A percentile compares a stretch with the other conserved stretches of the same genome.
phyloP scores from a whole-genome alignment of 2,113 vertebrate genomes.

The Mesoclemmys tuberculata region DNA sequence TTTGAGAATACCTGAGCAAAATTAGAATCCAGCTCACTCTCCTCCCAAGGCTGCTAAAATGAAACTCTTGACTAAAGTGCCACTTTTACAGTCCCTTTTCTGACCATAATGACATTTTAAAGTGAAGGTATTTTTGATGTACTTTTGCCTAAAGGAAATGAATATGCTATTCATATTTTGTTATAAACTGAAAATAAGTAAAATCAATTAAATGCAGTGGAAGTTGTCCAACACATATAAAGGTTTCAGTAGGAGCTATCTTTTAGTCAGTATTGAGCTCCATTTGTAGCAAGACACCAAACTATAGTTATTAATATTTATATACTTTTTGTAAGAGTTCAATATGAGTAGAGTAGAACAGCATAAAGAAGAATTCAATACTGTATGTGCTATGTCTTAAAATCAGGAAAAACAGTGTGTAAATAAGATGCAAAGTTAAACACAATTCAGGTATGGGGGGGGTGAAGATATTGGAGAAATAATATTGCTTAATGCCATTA shows the following conservation, averaged over 20 bases:
- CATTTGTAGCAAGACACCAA: background rate
- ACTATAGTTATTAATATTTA: background rate
- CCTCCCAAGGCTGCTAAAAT: background rate
- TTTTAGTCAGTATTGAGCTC: background rate
- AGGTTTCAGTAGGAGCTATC: background rate
- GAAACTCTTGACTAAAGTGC: background rate
- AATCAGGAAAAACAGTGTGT: background rate
- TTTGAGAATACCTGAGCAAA: background rate
- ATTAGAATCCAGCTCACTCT: background rate
- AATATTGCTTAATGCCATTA: rapidly evolving
- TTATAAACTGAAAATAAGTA: background rate
- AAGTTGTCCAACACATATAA: rapidly evolving
- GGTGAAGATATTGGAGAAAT: background rate
- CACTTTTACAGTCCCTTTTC: background rate
- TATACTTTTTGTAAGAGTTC: background rate
- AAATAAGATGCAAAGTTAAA: background rate
- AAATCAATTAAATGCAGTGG: background rate
- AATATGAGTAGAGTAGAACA: background rate
- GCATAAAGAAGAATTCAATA: background rate
- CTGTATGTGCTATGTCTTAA: background rate
- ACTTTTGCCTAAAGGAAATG: too few relatives aligned
- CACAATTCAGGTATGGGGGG: background rate
- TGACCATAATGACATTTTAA: background rate
- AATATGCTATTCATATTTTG: background rate
- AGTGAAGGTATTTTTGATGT: background rate